These are phyloP conservation scores for Ctenodactylus gundi DNA, from an alignment of 2,113 vertebrate genomes.

Conservation along the genomic window DNA sequence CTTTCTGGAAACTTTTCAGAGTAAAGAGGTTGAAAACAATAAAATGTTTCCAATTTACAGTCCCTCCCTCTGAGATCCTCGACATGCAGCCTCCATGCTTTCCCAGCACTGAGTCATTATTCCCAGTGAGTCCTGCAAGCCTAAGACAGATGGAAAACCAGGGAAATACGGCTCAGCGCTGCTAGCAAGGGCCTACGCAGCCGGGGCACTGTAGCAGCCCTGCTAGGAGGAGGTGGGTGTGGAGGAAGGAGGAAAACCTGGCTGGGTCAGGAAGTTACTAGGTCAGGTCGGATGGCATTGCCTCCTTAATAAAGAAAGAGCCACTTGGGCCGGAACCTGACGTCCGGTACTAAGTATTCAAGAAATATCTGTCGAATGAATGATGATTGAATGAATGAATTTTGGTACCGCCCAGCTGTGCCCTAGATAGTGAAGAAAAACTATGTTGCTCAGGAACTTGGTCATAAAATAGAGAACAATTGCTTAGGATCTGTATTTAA, in stretches of 20 bases:
- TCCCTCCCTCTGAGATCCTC: slow-evolving; percentile 35
- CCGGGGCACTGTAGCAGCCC: not conserved
- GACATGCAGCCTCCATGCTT: not conserved
- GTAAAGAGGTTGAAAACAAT: slow-evolving; percentile 60
- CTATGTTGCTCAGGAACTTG: not conserved
- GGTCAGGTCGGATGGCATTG: not conserved
- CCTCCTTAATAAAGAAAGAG: not conserved
- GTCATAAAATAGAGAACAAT: not conserved
- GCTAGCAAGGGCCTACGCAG: not conserved
- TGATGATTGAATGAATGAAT: not conserved
- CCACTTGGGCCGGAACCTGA: not conserved
- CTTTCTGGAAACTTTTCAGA: slow-evolving; percentile 64
- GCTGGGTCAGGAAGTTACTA: not conserved
- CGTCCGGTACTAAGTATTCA: not conserved
- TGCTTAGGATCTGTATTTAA: not conserved
- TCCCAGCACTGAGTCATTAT: slow-evolving; percentile 47
- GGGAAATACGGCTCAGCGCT: not conserved
- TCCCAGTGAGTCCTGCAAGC: not conserved
- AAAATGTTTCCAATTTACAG: slow-evolving; percentile 53
- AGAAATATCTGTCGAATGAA: not conserved
- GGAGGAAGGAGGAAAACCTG: not conserved
- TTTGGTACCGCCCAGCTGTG: not conserved
- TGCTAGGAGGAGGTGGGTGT: not conserved
- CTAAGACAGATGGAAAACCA: slow-evolving; percentile 6
- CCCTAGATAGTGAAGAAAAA: not conserved